A percentile compares a stretch with the other conserved stretches of the same genome.
Evolutionary conservation across 2,888 invertebrate genomes (phyloP).

Genomic region (Blastobasis adustella): DNA sequence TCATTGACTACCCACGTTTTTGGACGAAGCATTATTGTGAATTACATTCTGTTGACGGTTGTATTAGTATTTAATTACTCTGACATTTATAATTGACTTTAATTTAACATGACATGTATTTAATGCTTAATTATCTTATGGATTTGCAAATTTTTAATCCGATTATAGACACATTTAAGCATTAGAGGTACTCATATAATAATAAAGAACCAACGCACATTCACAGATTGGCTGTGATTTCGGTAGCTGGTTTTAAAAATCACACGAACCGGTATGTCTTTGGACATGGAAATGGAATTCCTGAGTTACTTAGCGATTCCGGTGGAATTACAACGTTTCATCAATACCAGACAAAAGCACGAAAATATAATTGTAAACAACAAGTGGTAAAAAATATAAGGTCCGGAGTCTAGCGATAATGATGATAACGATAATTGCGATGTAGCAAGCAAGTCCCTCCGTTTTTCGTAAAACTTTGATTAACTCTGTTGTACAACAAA

Average conservation of each 20-base stretch:
- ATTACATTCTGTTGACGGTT: too few relatives aligned
- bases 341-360: background rate
- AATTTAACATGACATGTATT: too few relatives aligned
- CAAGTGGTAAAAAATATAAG: background rate
- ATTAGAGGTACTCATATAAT: too few relatives aligned
- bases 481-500: background rate
- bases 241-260: background rate
- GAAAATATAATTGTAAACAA: background rate
- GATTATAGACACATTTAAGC: too few relatives aligned
- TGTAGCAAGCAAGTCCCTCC: background rate
- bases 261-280: background rate
- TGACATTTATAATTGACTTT: too few relatives aligned
- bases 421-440: background rate
- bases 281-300: background rate
- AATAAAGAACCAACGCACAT: too few relatives aligned
- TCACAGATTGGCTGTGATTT: background rate
- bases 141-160: too few relatives aligned
- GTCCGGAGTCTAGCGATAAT: background rate
- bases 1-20: too few relatives aligned
- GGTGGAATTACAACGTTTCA: background rate
- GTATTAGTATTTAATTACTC: too few relatives aligned
- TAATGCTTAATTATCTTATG: too few relatives aligned
- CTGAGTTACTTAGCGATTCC: constrained; percentile 1
- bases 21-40: too few relatives aligned
- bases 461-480: background rate